phyloP scores from a whole-genome alignment of 2,888 invertebrate genomes.

The Crematogaster levior region DNA sequence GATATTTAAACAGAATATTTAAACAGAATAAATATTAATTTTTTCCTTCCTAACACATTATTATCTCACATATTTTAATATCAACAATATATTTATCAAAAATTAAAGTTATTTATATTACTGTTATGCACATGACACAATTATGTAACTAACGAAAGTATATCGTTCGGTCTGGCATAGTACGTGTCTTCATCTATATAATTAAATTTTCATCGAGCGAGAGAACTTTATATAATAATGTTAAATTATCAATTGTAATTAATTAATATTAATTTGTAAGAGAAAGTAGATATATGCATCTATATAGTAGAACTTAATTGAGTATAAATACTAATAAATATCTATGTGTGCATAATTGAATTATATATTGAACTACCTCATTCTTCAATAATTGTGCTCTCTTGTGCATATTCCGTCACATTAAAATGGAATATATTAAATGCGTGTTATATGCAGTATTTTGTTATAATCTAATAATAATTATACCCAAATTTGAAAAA shows the following conservation, averaged over 20 bases:
- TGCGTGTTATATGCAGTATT: neutral
- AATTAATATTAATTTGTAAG: neutral
- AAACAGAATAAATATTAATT: neutral
- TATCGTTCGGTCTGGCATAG: neutral
- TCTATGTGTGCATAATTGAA: neutral
- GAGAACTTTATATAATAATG: constrained; percentile 2
- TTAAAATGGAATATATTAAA: neutral
- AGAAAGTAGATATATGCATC: neutral
- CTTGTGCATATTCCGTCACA: neutral
- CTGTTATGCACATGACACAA: neutral
- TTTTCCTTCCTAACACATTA: neutral
- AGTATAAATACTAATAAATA: neutral
- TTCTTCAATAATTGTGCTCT: neutral
- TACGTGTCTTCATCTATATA: neutral
- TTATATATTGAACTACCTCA: neutral
- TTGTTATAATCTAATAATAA: neutral
- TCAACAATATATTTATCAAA: neutral
- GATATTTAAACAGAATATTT: too few relatives aligned
- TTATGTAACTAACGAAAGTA: neutral
- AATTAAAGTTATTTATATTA: neutral
- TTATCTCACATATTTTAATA: neutral
- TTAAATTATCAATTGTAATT: neutral
- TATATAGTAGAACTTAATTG: neutral
- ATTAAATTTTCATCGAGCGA: constrained; percentile 25
- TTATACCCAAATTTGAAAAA: neutral